Percentiles rank a stretch among this genome's conserved stretches.
Evolutionary conservation across 2,113 vertebrate species (phyloP).

Genomic region (Microcebus tavaratra): DNA sequence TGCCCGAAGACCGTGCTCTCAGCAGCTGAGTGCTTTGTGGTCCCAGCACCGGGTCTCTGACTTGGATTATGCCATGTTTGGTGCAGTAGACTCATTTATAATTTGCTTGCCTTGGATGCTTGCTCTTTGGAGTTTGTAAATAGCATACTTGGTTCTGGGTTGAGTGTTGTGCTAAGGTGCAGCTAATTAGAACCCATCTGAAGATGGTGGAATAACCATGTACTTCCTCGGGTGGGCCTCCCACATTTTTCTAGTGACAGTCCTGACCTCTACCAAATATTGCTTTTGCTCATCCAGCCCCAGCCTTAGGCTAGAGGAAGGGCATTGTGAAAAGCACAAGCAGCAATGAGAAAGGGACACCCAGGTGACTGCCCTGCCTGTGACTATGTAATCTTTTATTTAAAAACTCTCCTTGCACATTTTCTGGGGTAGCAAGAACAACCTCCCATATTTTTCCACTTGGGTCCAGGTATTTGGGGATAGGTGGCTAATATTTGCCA

Average conservation of each 20-base stretch:
- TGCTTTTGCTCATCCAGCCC: not conserved
- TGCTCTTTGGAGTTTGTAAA: not conserved
- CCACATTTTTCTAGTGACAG: not conserved
- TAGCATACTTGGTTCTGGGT: not conserved
- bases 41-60: not conserved
- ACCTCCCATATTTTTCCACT: not conserved
- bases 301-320: not conserved
- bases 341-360: not conserved
- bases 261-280: not conserved
- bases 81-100: not conserved
- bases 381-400: not conserved
- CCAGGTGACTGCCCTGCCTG: not conserved
- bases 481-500: not conserved
- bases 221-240: not conserved
- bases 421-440: not conserved
- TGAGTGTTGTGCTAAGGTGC: not conserved
- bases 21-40: not conserved
- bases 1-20: not conserved
- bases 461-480: not conserved
- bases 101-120: not conserved
- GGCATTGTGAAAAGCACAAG: not conserved
- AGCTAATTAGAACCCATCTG: not conserved
- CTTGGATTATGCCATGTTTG: not conserved
- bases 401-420: not conserved
- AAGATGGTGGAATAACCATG: not conserved